A percentile compares a stretch with the other conserved stretches of the same genome.
Evolutionary conservation across 1,140 invertebrate genomes (phyloP).

Genomic region (Orchesella cincta): DNA sequence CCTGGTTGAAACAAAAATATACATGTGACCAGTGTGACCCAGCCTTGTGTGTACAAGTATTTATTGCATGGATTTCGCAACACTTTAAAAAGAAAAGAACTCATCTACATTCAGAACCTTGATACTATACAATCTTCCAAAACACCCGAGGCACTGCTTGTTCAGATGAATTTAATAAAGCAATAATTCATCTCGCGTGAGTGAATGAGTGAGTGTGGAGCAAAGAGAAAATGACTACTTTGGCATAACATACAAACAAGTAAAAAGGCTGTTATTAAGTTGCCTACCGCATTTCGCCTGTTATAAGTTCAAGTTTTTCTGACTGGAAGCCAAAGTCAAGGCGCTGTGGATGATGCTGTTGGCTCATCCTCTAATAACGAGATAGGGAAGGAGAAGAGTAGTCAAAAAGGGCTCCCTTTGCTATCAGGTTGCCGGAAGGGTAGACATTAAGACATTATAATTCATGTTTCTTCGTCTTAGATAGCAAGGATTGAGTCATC

Average conservation of each 20-base stretch:
- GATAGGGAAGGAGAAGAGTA: too few relatives aligned
- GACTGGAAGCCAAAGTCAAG: background rate
- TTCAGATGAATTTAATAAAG: conserved; percentile 15
- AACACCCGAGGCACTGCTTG: too few relatives aligned
- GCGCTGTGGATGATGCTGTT: too few relatives aligned
- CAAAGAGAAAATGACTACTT: background rate
- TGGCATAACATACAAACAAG: background rate
- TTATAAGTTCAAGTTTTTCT: background rate
- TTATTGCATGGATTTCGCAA: background rate
- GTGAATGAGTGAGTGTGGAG: background rate
- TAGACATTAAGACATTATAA: conserved; percentile 24
- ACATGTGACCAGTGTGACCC: too few relatives aligned
- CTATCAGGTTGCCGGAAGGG: conserved; percentile 8
- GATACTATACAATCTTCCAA: too few relatives aligned
- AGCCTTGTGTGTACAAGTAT: too few relatives aligned
- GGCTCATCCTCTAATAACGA: conserved; percentile 19
- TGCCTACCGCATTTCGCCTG: conserved; percentile 24
- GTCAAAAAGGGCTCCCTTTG: conserved; percentile 26
- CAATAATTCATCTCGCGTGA: conserved; percentile 13
- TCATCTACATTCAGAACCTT: too few relatives aligned
- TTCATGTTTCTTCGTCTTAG: conserved; percentile 16
- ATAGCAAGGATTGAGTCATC: conserved; percentile 19
- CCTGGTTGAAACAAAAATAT: too few relatives aligned
- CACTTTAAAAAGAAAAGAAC: background rate
- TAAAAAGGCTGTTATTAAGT: conserved; percentile 11